Evolutionary conservation across 2,113 vertebrate species (phyloP).

Genomic region (Chionomys nivalis): DNA sequence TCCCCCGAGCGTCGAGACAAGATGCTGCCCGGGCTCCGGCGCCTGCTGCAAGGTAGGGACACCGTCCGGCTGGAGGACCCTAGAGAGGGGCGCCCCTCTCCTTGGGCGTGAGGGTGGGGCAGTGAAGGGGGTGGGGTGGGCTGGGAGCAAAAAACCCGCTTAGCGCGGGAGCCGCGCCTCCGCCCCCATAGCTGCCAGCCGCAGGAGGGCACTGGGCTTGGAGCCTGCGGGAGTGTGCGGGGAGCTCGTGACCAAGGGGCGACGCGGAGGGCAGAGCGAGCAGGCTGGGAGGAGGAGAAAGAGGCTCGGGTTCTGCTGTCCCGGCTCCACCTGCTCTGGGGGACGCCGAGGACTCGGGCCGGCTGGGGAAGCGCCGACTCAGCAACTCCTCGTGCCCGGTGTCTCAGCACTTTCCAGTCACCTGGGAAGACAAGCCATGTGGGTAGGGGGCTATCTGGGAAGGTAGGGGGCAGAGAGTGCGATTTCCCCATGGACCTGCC

Average conservation of each 20-base stretch:
- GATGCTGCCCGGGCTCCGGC: conserved; percentile 83
- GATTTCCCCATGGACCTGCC: neutral
- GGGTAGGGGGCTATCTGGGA: conserved; percentile 29
- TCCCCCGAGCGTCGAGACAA: conserved; percentile 75
- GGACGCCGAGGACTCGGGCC: conserved; percentile 64
- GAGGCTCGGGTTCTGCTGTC: conserved; percentile 67
- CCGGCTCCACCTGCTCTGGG: conserved; percentile 75
- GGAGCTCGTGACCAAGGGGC: conserved; percentile 58
- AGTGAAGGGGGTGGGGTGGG: neutral
- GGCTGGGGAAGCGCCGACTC: conserved; percentile 77
- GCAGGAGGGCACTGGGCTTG: conserved; percentile 1
- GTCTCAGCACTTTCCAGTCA: conserved; percentile 80
- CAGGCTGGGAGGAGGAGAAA: neutral
- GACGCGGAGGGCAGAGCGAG: neutral
- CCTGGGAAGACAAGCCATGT: conserved; percentile 50
- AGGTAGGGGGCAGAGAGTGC: neutral
- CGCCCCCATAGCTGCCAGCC: neutral
- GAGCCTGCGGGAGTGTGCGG: neutral
- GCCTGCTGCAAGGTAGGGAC: conserved; percentile 82
- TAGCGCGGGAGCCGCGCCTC: neutral
- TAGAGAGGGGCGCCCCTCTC: neutral
- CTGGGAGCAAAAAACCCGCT: neutral
- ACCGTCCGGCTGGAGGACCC: neutral
- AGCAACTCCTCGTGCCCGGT: conserved; percentile 71
- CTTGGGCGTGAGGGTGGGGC: conserved; percentile 52